phyloP scores from a whole-genome alignment of 1,140 invertebrate genomes.

The Anthonomus grandis region DNA sequence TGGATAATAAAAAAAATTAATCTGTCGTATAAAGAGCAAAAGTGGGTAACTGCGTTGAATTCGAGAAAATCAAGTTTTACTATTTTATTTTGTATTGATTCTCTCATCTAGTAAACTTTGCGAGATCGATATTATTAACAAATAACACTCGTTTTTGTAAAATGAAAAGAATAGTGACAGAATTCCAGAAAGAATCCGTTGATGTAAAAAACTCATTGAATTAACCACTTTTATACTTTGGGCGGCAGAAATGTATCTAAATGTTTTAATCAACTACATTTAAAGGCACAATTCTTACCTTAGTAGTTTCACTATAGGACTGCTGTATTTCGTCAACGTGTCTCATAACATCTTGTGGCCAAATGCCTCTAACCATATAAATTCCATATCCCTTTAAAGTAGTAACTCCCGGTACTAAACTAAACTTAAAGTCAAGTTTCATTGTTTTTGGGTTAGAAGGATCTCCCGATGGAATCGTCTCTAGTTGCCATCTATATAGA shows the following conservation, averaged over 20 bases:
- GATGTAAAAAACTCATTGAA: neutral
- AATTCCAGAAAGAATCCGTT: too few species aligned
- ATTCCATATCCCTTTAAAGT: constrained; percentile 43
- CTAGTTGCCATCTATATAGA: constrained; percentile 43
- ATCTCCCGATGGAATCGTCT: constrained; percentile 33
- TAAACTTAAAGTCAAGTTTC: constrained; percentile 43
- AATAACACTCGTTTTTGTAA: too few species aligned
- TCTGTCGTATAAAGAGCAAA: neutral
- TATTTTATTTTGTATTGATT: too few species aligned
- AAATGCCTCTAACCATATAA: constrained; percentile 35
- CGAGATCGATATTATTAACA: too few species aligned
- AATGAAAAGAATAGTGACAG: too few species aligned
- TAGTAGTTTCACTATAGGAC: constrained; percentile 7
- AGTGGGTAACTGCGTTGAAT: neutral
- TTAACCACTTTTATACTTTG: neutral
- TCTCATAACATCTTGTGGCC: constrained; percentile 33
- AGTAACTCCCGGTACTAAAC: constrained; percentile 40
- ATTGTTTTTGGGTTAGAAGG: constrained; percentile 16
- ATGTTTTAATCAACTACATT: neutral
- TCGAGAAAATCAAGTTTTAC: too few species aligned
- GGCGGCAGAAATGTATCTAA: neutral
- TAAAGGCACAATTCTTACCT: neutral
- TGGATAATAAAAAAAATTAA: too few species aligned
- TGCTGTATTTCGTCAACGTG: constrained; percentile 30
- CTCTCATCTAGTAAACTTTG: too few species aligned